Base-by-base conservation (phyloP, 2,113 vertebrate genomes). In the Silurus meridionalis region DNA sequence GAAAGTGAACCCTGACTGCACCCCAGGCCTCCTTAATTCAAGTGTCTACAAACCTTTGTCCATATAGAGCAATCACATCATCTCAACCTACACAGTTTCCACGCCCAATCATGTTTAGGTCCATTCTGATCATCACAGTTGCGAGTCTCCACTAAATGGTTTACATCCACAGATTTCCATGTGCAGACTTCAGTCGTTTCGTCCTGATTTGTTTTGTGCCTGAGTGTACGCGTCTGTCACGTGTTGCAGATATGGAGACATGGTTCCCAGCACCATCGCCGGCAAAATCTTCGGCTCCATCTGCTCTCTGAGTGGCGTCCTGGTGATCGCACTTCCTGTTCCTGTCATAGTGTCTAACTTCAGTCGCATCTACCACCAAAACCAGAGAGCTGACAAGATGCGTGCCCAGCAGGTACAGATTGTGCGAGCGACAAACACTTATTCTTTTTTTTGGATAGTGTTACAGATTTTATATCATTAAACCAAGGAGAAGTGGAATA, bases 301-400 rank as follows among this genome's bases (percentile, higher is more conserved):
- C 91, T 97, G 96, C 82, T 97, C 97, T 0, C 92, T 97, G 86
- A 97, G 97, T 52, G 97, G 97, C 1, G 97, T 97, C 87, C 92
- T 97, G 90, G 97, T 97, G 90, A 97, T 97, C 17, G 97, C 97
- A 52, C 93, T 97, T 48, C 97, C 97, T 0, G 97, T 97, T 78
- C 97, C 97, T 2, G 97, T 97, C 77, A 97, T 97, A 67, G 97
- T 97, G 79, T 97, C 97, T 87, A 97, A 97, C 93, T 97, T 97
- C 94, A 97, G 96, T 88, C 95, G 97, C n/a, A 97, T 97, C 90
- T 97, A 97, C 91, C 97, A 97, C 90, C 97, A 97, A 91, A 97
- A 97, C n/a, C 97, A 97, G 90, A 93, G 97, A 85, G 95, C 97
- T 80, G 97, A 97, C 93, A 97, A 97, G 87, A 95, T 97, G 88